Percentiles rank a stretch among this genome's conserved stretches.
phyloP scores from a whole-genome alignment of 1,140 invertebrate genomes.

The Drosophila rhopaloa region DNA sequence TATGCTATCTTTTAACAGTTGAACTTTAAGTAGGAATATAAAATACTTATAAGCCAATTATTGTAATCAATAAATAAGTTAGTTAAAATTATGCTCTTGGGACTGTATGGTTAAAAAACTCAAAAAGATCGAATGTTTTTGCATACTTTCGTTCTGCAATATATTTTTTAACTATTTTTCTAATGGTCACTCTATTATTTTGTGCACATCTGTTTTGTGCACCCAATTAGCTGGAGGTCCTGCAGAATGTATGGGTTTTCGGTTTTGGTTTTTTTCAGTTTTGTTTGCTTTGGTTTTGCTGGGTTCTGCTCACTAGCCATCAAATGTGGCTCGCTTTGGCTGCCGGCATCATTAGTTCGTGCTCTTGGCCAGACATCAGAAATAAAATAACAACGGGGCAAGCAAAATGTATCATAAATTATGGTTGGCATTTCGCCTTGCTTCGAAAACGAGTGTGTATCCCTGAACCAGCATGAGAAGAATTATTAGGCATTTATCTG shows the following conservation, averaged over 20 bases:
- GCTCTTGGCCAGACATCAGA: conserved; percentile 30
- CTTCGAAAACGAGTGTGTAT: conserved; percentile 17
- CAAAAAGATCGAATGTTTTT: no score
- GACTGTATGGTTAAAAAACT: no score
- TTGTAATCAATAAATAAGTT: no score
- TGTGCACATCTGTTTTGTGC: neutral
- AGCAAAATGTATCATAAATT: conserved; percentile 45
- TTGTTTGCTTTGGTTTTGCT: conserved; percentile 18
- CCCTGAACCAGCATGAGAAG: conserved; percentile 36
- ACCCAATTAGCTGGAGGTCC: conserved; percentile 41
- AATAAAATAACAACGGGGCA: conserved; percentile 20
- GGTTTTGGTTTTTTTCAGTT: conserved; percentile 5
- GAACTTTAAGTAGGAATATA: no score
- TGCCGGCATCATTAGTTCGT: conserved; percentile 43
- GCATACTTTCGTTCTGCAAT: no score
- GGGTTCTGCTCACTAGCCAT: conserved; percentile 17
- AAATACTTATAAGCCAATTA: no score
- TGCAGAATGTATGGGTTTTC: conserved; percentile 24
- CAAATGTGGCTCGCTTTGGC: conserved; percentile 35
- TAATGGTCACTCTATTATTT: neutral
- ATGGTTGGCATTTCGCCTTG: conserved; percentile 31
- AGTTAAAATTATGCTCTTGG: no score
- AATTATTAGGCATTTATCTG: conserved; percentile 73
- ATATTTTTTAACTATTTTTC: neutral
- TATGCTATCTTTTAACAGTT: no score